Base-by-base conservation (phyloP, 2,888 invertebrate species). In the Drosophila neonasuta region DNA sequence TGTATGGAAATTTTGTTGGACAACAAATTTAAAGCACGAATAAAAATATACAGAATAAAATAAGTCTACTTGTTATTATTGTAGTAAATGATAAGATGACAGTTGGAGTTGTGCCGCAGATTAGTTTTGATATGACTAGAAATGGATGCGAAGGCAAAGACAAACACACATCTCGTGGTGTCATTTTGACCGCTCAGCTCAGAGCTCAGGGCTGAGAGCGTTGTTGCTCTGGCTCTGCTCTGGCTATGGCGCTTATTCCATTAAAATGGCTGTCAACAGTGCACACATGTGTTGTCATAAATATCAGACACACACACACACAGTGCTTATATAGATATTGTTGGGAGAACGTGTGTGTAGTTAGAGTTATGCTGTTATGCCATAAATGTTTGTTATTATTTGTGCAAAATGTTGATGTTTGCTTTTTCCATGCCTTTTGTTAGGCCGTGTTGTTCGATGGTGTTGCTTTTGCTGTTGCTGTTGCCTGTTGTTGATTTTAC, bases 391-490 rank as follows among this genome's bases (percentile, higher is more conserved):
- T 75, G 75, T 79, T 79, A 71, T 80, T 83, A 77, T 85, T 86
- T 80, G 85, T 83, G 78, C 76, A 82, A 87, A 84, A 72, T 82
- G 88, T 86, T 82, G 84, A 87, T 86, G 88, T 86, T 88, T 80
- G 87, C 88, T 75, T 77, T 87, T 84, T 79, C 67, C 74, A 55
- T 79, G 79, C 61, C 74, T 73, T 75, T 73, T 69, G 68, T 69
- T 58, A 36, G 67, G 50, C 52, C 54, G 34, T 41, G 59, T 48
- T 58, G 46, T 32, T 20, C 61, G 57, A 24, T n/a, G 13, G 39
- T 54, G 29, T 45, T 20, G 36, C 44, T 36, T 11, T 24, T 41
- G 41, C 13, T 45, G 11, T 15, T 17, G 10, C 32, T 56, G 50
- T 57, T 48, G 65, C 67, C 24, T 62, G 65, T 69, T 75, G 75